Base-by-base conservation (phyloP, 2,888 invertebrate species). In the Ochropleura leucogaster region DNA sequence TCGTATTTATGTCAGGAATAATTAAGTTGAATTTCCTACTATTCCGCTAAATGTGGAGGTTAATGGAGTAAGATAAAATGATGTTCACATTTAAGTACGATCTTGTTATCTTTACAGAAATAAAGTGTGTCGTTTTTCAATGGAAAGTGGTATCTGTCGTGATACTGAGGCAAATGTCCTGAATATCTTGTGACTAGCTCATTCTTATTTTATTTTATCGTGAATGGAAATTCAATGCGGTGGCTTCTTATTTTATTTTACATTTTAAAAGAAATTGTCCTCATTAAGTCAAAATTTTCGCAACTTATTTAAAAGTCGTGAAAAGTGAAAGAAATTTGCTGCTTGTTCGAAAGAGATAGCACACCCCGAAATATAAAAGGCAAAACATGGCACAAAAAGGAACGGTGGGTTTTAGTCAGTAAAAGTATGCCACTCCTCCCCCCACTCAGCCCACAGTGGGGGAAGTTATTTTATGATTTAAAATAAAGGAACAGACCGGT, bases 31-130 rank as follows among this genome's bases (percentile, higher is more conserved):
- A 42, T 16, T 55, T 72, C 30, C 30, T 53, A 67, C 51, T 46
- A 18, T 47, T 47, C 40, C 47, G 47, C 20, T 42, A 42, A 73
- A 73, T 20, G 9, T 47, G 47, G 18, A 73, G 16, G 20, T 71
- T 47, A 64, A 64, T 47, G n/a, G 66, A 42, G 42, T 20, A 42
- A 57, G 42, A 72, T 73, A 57, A 47, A 72, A 47, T 47, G 14
- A 73, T 42, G 57, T 7, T 47, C 40, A 42, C 73, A 47, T 72
- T 73, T 20, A 46, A 72, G 44, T 14, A 53, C 9, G 14, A 40
- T 53, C 72, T 46, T 71, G 30, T 30, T 71, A 71, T 30, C n/a
- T 46, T 18, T 44, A 12, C 12, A 20, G 12, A 20, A 42, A 18
- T 9, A 72, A 14, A 40, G 12, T 46, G 72, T 6, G 5, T n/a